These are phyloP conservation scores for Myrmophylax atrothorax DNA, from an alignment of 2,113 vertebrate genomes.

Conservation along the genomic window DNA sequence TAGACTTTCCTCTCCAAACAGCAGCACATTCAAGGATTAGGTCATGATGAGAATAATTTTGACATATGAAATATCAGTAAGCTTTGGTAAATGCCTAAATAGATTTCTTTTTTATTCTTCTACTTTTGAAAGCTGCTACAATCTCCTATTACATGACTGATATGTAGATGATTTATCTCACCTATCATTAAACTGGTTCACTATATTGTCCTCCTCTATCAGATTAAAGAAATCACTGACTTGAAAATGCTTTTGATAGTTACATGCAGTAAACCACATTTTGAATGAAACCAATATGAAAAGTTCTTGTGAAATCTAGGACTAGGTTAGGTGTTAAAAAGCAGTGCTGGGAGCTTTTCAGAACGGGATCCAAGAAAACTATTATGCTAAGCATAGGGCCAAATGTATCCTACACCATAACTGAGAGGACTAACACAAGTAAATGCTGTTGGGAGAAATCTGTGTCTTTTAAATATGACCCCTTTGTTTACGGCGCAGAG, in stretches of 20 bases:
- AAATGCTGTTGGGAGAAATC: background rate
- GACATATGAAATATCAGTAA: background rate
- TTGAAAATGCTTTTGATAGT: background rate
- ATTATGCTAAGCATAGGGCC: background rate
- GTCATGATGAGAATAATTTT: background rate
- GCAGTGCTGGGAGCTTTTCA: background rate
- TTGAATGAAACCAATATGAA: background rate
- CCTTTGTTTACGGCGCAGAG: background rate
- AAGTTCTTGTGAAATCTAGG: background rate
- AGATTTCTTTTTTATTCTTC: background rate
- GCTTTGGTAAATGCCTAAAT: background rate
- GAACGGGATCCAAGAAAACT: background rate
- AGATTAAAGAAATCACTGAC: background rate
- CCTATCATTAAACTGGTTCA: background rate
- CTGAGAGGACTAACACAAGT: rapidly evolving
- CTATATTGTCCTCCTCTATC: background rate
- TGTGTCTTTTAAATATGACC: background rate
- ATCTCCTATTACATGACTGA: background rate
- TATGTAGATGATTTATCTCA: background rate
- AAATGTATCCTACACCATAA: background rate
- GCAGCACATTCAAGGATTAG: background rate
- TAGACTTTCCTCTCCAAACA: background rate
- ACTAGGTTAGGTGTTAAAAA: background rate
- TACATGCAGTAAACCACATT: background rate
- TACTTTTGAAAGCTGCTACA: background rate